These are phyloP conservation scores for Saccostrea cuccullata DNA, from an alignment of 1,140 invertebrate species.

Conservation along the genomic window DNA sequence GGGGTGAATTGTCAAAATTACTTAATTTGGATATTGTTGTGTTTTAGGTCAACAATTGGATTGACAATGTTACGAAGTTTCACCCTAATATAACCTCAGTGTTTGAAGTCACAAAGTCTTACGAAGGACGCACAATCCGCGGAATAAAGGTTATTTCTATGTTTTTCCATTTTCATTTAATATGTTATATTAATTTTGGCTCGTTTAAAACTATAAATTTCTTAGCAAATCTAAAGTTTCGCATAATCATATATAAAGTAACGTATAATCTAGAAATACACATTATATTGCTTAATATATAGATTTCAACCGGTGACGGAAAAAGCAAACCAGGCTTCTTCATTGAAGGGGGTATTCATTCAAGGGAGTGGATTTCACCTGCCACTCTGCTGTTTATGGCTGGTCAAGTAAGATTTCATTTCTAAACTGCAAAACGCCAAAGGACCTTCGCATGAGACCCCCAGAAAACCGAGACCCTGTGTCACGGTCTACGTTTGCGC, in stretches of 20 bases:
- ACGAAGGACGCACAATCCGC: constrained; percentile 57
- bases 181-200: too few relatives aligned
- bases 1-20: too few relatives aligned
- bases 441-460: too few relatives aligned
- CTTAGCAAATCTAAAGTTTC: too few relatives aligned
- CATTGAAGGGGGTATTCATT: constrained; percentile 76
- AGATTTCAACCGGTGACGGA: constrained; percentile 46
- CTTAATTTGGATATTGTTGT: background rate
- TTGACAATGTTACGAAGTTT: constrained; percentile 38
- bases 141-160: constrained; percentile 58
- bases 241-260: too few relatives aligned
- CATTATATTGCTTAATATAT: too few relatives aligned
- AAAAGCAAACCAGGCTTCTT: constrained; percentile 56
- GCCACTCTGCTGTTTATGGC: constrained; percentile 78
- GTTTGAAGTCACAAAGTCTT: constrained; percentile 61
- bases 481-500: too few relatives aligned
- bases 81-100: constrained; percentile 49
- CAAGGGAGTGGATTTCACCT: constrained; percentile 79
- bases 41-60: constrained; percentile 58
- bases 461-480: too few relatives aligned
- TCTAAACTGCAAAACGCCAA: too few relatives aligned
- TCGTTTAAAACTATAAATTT: too few relatives aligned
- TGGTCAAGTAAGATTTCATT: constrained; percentile 63
- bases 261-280: too few relatives aligned
- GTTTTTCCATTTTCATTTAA: too few relatives aligned